Conservation (phyloP, 2,888 invertebrate species). For the Bellardia bayeri region DNA sequence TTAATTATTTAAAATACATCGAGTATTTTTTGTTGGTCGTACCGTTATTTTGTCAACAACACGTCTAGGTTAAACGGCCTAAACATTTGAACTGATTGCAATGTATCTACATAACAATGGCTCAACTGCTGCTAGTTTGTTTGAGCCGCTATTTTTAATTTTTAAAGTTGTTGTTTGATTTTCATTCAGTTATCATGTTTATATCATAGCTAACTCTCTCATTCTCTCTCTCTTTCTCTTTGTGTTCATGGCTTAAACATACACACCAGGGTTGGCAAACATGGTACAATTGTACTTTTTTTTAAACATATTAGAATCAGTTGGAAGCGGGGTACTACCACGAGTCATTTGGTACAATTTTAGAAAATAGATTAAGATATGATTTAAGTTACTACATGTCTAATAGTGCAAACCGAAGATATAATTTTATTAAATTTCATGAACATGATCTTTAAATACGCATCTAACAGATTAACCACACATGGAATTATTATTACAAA, state of each 20-base stretch:
- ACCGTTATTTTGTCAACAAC: constrained; percentile 37
- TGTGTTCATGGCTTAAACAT: neutral
- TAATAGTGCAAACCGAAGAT: too few species aligned
- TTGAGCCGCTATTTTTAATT: constrained; percentile 65
- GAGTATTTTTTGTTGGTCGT: neutral
- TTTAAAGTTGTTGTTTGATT: constrained; percentile 5
- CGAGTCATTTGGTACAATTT: too few species aligned
- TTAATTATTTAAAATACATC: constrained; percentile 5
- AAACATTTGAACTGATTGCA: constrained; percentile 69
- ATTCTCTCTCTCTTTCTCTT: neutral
- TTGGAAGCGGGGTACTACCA: too few species aligned
- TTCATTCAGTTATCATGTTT: constrained; percentile 15
- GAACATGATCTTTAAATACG: too few species aligned
- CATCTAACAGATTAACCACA: too few species aligned
- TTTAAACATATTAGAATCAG: too few species aligned
- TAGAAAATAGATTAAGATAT: too few species aligned
- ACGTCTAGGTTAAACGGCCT: constrained; percentile 62
- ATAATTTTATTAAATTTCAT: too few species aligned
- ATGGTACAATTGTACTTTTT: too few species aligned
- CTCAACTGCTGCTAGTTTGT: constrained; percentile 41
- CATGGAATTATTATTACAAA: too few species aligned
- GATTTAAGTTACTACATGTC: too few species aligned
- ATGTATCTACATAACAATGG: constrained; percentile 32
- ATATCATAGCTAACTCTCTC: constrained; percentile 12
- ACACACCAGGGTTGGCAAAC: too few species aligned